Percentiles rank a stretch among this genome's conserved stretches.
Conservation (phyloP, 2,888 invertebrate genomes). For the Tipula confusa region DNA sequence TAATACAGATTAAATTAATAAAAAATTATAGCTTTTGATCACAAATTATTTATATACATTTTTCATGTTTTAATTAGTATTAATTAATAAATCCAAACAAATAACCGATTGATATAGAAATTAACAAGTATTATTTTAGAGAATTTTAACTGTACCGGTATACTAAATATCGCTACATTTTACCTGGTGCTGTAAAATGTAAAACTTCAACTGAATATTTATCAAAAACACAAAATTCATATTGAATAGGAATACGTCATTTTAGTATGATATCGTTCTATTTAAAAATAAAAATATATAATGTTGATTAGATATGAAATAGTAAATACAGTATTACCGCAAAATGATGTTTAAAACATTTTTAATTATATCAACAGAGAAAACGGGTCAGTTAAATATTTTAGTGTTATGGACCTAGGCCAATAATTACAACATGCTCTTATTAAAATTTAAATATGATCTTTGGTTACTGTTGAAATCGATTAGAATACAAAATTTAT, state of each 20-base stretch:
- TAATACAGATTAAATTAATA: background rate
- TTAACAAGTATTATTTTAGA: background rate
- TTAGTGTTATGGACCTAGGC: too few species aligned
- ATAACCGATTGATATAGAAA: conserved; percentile 5
- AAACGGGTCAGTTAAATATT: too few species aligned
- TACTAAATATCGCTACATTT: background rate
- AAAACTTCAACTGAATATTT: background rate
- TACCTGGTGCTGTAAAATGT: background rate
- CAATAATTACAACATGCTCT: too few species aligned
- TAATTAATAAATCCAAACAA: background rate
- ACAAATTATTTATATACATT: background rate
- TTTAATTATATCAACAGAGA: too few species aligned
- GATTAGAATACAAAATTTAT: background rate
- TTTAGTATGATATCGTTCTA: background rate
- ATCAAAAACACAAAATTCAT: background rate
- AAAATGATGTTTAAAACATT: too few species aligned
- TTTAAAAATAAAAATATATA: background rate
- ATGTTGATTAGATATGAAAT: background rate
- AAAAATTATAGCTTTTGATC: background rate
- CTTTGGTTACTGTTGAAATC: background rate
- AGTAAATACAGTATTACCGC: background rate
- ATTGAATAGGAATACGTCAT: background rate
- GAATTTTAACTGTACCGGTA: background rate
- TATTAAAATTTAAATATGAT: too few species aligned
- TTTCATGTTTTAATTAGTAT: background rate